Percentiles rank a stretch among this genome's conserved stretches.
Conservation (phyloP, 2,797 vertebrate species). For the Coluber constrictor region DNA sequence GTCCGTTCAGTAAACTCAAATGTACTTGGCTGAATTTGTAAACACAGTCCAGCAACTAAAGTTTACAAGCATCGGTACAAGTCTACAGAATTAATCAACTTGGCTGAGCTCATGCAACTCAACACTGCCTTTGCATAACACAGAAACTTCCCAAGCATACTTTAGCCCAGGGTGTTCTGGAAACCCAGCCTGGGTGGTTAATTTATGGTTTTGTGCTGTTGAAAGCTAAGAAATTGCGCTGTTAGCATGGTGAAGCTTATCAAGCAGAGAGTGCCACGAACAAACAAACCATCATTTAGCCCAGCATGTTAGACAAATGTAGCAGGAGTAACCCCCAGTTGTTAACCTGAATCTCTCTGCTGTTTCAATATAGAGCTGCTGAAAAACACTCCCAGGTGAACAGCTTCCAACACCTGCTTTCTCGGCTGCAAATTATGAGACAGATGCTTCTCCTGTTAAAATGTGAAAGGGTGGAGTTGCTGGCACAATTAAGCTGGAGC, state of each 20-base stretch:
- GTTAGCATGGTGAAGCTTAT: neutral
- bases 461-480: neutral
- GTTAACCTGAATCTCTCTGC: neutral
- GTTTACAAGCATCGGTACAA: neutral
- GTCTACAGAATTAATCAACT: neutral
- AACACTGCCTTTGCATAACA: neutral
- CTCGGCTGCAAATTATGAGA: neutral
- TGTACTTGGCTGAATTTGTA: neutral
- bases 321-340: neutral
- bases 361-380: neutral
- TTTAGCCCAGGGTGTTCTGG: neutral
- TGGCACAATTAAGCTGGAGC: neutral
- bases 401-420: neutral
- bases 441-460: neutral
- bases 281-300: neutral
- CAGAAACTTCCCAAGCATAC: neutral
- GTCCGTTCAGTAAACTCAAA: neutral
- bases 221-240: neutral
- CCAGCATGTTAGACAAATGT: neutral
- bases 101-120: neutral
- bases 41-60: neutral
- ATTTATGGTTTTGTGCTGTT: neutral
- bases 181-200: neutral
- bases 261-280: neutral
- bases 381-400: neutral